Base-by-base conservation (phyloP, 2,888 invertebrate genomes). In the Elgonia sp. region DNA sequence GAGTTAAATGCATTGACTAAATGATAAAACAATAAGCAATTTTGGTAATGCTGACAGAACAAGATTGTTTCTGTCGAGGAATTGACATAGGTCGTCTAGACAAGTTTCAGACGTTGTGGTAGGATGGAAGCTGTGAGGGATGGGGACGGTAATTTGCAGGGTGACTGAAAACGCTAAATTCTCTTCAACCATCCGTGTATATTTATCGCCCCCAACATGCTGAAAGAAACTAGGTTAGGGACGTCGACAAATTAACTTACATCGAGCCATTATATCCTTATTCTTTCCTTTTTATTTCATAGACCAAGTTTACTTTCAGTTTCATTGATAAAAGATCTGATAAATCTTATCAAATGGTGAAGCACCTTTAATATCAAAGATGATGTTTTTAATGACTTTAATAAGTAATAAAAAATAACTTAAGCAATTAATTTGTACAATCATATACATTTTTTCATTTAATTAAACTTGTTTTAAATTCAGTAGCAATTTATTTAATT, bases 201-300 rank as follows among this genome's bases (percentile, higher is more conserved):
- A 75, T 76, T 83, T 76, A 79, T 88, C 80, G 69, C 82, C 77
- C 77, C 72, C 29, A 37, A 72, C 57, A 72, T 53, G 46, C 18
- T 53, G 57, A 40, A 80, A 63, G 67, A 91, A 92, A 92, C 89
- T 91, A 88, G 91, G 91, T 92, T 92, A 91, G 90, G 90, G 88
- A 90, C 88, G 89, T 89, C 86, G 82, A 84, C 89, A 90, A 92
- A 92, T 91, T 90, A 90, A 84, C 89, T 91, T 90, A 90, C 85
- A 73, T 63, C 86, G 53, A 62, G 46, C 42, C 69, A 60, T 70
- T 80, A 80, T 86, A 72, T 84, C 63, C 53, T 62, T 62, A 53
- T 29, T 84, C 29, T 57, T 79, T 75, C 18, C 55, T 40, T 39
- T 37, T 37, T 50, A 20, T 21, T 42, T 7, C 20, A 55, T 18